A percentile compares a stretch with the other conserved stretches of the same genome.
Evolutionary conservation across 2,113 vertebrate genomes (phyloP).

Genomic region (Delphinapterus leucas): DNA sequence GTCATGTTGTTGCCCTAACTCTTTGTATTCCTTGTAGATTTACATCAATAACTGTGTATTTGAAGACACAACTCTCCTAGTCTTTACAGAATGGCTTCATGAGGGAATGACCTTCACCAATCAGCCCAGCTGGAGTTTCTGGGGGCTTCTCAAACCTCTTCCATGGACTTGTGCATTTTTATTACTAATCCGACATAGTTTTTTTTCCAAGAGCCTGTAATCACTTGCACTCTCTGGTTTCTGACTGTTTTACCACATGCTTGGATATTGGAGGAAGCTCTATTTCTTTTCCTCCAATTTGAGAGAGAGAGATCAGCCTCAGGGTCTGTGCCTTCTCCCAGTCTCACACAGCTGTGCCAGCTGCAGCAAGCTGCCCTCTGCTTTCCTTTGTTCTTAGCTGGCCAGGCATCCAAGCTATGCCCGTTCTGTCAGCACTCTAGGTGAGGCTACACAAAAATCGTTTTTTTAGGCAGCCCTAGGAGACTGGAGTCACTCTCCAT

Average conservation of each 20-base stretch:
- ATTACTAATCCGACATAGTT: neutral
- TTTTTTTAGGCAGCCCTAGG: too few species aligned
- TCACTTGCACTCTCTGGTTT: neutral
- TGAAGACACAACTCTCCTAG: neutral
- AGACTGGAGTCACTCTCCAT: too few species aligned
- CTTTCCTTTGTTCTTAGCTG: neutral
- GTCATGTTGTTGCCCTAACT: neutral
- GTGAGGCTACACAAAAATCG: neutral
- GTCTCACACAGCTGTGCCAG: neutral
- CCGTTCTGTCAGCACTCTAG: neutral
- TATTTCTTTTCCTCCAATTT: neutral
- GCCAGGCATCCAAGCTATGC: neutral
- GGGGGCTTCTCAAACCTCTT: neutral
- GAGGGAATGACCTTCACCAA: neutral
- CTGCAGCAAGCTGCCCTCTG: too few species aligned
- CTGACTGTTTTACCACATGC: neutral
- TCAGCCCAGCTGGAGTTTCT: neutral
- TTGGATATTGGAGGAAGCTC: neutral
- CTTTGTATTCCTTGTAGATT: neutral
- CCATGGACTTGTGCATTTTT: neutral
- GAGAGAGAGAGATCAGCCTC: too few species aligned
- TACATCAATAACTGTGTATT: neutral
- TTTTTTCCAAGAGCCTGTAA: neutral
- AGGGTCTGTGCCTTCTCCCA: neutral
- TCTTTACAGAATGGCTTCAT: neutral